These are phyloP conservation scores for Drosophila mulleri DNA, from an alignment of 2,888 invertebrate species.

Conservation along the genomic window DNA sequence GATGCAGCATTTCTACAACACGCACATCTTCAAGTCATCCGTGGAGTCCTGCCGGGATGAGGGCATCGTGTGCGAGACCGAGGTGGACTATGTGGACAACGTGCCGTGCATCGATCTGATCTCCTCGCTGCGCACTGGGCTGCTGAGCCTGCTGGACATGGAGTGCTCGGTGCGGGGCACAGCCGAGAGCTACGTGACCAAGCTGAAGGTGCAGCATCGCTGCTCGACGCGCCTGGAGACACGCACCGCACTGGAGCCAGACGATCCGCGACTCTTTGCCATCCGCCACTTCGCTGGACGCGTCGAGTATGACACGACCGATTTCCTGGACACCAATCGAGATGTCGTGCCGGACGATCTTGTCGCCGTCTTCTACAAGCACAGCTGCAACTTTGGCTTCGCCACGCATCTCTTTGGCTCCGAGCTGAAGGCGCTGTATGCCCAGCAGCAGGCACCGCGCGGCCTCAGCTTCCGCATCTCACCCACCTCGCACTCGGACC, in stretches of 20 bases:
- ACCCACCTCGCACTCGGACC: slow-evolving; percentile 93
- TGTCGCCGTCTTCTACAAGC: slow-evolving; percentile 96
- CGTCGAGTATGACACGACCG: slow-evolving; percentile 94
- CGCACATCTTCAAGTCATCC: slow-evolving; percentile 97
- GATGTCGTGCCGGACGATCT: slow-evolving; percentile 96
- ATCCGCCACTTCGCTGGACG: slow-evolving; percentile 96
- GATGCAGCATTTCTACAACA: slow-evolving; percentile 99
- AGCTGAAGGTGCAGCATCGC: slow-evolving; percentile 92
- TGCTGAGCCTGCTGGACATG: slow-evolving; percentile 95
- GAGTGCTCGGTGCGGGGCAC: slow-evolving; percentile 94
- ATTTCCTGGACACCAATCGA: slow-evolving; percentile 95
- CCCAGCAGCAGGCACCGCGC: slow-evolving; percentile 90
- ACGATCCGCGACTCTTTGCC: slow-evolving; percentile 93
- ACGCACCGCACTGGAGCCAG: slow-evolving; percentile 90
- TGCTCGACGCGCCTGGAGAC: slow-evolving; percentile 91
- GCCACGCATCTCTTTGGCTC: slow-evolving; percentile 97
- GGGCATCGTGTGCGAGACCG: slow-evolving; percentile 94
- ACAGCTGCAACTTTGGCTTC: slow-evolving; percentile 98
- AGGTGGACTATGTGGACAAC: slow-evolving; percentile 96
- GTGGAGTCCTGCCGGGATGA: slow-evolving; percentile 97
- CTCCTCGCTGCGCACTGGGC: slow-evolving; percentile 95
- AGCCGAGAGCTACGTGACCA: slow-evolving; percentile 92
- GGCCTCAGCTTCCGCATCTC: slow-evolving; percentile 95
- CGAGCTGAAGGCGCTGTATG: slow-evolving; percentile 93
- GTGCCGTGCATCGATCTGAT: slow-evolving; percentile 98